Evolutionary conservation across 2,113 vertebrate species (phyloP), one percentile per base, ranked within the genome.

Genomic region (Varanus komodoensis): DNA sequence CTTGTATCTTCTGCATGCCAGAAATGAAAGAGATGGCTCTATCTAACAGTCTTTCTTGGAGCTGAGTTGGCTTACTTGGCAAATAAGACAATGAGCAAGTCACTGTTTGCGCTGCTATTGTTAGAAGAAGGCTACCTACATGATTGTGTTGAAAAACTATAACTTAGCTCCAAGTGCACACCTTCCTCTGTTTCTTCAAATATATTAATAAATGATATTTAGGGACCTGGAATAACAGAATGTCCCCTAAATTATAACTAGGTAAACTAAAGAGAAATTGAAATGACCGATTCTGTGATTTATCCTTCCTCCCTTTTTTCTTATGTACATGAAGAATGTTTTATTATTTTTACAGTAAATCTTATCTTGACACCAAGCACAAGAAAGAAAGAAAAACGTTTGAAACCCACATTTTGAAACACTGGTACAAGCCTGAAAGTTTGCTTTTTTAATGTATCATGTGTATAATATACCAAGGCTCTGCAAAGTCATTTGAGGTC

Each of bases 331-430:
- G 81, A 84, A 83, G n/a, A 89, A 75, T 77, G 88, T 54, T 89
- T 79, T 84, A 85, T 86, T 90, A 68, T 90, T 90, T 90, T 90
- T 71, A 78, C 50, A 90, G 79, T 86, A 90, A 80, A 90, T 90
- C 89, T 90, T 90, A 90, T 90, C 83, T 90, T 85, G 75, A 90
- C 75, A 69, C 50, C 61, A 71, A 15, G 15, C 44, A 85, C 0
- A n/a, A 78, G 44, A 77, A 77, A 68, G 71, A 84, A 84, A 75
- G 44, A 29, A 68, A 85, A 79, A 57, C 44, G 77, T 69, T 50
- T 87, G 73, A 68, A 88, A 74, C 23, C 52, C 73, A 84, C 88
- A 77, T 83, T 61, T 83, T 75, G 67, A 89, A 89, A 89, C 54
- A 75, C 34, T 75, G 38, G 54, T 84, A 48, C 88, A 84, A 83